Conservation (phyloP, 2,113 vertebrate genomes). For the Lepus timidus region DNA sequence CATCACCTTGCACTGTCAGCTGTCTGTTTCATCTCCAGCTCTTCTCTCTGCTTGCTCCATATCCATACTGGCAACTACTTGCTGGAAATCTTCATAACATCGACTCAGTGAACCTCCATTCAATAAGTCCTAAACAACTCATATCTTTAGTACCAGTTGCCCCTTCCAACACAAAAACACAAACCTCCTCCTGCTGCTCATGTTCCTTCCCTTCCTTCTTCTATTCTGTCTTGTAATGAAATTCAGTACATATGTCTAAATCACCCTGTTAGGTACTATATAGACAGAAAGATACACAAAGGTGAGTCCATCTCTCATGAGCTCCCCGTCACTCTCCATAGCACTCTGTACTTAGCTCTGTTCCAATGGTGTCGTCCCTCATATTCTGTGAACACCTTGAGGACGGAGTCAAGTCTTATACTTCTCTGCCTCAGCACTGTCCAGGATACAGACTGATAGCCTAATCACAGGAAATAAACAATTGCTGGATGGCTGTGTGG, state of each 20-base stretch:
- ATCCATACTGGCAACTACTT: background rate
- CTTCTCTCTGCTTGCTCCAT: background rate
- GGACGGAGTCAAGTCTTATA: background rate
- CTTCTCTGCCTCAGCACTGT: background rate
- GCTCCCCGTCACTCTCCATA: background rate
- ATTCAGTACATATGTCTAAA: background rate
- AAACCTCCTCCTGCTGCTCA: too few relatives aligned
- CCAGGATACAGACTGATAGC: background rate
- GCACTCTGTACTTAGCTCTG: background rate
- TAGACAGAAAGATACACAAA: background rate
- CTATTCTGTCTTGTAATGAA: slow-evolving; percentile 42
- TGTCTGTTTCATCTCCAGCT: background rate
- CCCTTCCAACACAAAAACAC: background rate
- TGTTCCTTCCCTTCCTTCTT: background rate
- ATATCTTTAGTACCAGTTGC: background rate
- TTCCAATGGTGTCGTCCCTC: background rate
- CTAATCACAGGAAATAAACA: background rate
- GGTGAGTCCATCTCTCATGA: background rate
- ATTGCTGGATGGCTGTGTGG: background rate
- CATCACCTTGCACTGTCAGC: background rate
- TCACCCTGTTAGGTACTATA: background rate
- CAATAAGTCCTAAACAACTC: slow-evolving; percentile 16
- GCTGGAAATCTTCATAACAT: slow-evolving; percentile 1
- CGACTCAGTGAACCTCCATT: background rate
- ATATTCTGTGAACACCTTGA: background rate